Evolutionary conservation across 2,797 vertebrate species (phyloP).

Genomic region (Phataginus tricuspis): DNA sequence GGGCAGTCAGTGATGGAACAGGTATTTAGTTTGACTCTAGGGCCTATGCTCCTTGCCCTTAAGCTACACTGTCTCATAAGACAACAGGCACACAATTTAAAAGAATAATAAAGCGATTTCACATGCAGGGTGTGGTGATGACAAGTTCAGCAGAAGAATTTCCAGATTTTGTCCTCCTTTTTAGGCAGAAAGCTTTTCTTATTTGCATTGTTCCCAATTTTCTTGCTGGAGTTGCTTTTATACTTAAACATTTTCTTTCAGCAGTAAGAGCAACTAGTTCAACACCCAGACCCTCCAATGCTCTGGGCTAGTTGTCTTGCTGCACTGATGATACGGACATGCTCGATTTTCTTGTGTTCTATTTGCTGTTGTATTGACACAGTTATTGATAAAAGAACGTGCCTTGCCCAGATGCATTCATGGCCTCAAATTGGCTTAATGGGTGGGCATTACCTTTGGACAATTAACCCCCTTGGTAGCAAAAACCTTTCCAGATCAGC

Average conservation of each 20-base stretch:
- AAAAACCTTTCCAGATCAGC: conserved; percentile 28
- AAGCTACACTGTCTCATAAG: conserved; percentile 20
- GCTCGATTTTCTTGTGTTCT: conserved; percentile 43
- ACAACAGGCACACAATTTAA: neutral
- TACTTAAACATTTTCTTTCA: neutral
- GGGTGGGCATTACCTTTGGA: conserved; percentile 37
- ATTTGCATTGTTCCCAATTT: conserved; percentile 6
- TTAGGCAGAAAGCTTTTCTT: neutral
- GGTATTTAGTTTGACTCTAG: conserved; percentile 32
- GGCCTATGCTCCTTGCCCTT: conserved; percentile 25
- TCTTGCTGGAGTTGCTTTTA: conserved; percentile 20
- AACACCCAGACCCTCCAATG: conserved; percentile 15
- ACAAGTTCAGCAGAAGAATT: conserved; percentile 27
- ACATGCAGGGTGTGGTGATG: neutral
- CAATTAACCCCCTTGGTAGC: conserved; percentile 44
- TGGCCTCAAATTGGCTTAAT: conserved; percentile 52
- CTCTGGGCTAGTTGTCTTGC: conserved; percentile 40
- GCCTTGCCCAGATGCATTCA: conserved; percentile 56
- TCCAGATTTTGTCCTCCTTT: conserved; percentile 12
- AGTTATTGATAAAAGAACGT: conserved; percentile 63
- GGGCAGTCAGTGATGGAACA: neutral
- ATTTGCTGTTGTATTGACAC: conserved; percentile 57
- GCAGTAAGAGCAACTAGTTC: conserved; percentile 27
- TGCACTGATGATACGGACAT: conserved; percentile 50
- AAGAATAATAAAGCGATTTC: neutral